A percentile compares a stretch with the other conserved stretches of the same genome.
Conservation (phyloP, 1,140 invertebrate species). For the Caerostris darwini region DNA sequence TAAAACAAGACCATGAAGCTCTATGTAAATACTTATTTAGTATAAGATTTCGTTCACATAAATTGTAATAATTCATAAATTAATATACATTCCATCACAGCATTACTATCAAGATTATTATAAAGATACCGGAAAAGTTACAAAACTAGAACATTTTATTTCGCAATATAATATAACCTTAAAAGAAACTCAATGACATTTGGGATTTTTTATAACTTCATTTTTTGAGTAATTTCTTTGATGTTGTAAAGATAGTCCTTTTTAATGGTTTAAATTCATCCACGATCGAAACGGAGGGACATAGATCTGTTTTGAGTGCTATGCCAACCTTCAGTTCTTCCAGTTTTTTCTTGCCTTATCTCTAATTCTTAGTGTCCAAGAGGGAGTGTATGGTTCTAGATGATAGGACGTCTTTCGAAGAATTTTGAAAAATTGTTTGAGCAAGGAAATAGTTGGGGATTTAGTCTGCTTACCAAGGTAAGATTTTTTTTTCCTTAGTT, state of each 20-base stretch:
- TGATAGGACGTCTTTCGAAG: background rate
- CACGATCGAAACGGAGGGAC: background rate
- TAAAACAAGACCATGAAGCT: too few species aligned
- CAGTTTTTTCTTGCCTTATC: background rate
- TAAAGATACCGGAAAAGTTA: too few species aligned
- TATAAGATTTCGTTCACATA: too few species aligned
- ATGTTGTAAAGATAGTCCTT: background rate
- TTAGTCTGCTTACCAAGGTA: too few species aligned
- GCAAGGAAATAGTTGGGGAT: too few species aligned
- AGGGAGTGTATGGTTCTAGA: background rate
- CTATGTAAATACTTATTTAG: too few species aligned
- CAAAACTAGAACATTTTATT: too few species aligned
- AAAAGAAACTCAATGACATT: background rate
- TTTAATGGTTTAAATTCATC: background rate
- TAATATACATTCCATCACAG: too few species aligned
- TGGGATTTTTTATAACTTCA: background rate
- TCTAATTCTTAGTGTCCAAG: background rate
- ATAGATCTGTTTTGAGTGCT: background rate
- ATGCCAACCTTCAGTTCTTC: background rate
- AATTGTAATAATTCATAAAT: too few species aligned
- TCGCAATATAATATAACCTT: background rate
- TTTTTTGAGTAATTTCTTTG: background rate
- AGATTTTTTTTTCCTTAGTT: too few species aligned
- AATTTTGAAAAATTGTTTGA: background rate
- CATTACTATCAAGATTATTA: too few species aligned